These are phyloP conservation scores for Mesorhabditis spiculigera DNA, from an alignment of 2,888 invertebrate genomes.

Conservation along the genomic window DNA sequence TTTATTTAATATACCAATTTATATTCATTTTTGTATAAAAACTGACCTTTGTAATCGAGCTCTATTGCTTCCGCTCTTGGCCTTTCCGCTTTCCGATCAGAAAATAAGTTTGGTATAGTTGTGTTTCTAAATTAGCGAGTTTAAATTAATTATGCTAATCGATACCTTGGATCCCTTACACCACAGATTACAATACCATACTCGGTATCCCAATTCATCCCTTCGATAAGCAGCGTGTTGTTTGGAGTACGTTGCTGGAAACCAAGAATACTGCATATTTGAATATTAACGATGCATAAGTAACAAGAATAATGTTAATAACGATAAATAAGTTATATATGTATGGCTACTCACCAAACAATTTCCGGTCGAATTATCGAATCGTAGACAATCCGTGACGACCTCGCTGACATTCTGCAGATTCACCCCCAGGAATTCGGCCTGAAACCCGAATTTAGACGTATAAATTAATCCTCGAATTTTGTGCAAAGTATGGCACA, in stretches of 20 bases:
- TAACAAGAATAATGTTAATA: too few species aligned
- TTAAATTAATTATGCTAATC: too few species aligned
- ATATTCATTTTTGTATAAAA: neutral
- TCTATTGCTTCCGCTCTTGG: slow-evolving; percentile 18
- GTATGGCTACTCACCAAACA: slow-evolving; percentile 27
- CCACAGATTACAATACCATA: slow-evolving; percentile 54
- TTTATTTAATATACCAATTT: too few species aligned
- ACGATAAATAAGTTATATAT: neutral
- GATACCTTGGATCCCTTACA: slow-evolving; percentile 40
- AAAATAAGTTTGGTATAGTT: neutral
- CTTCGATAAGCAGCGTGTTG: slow-evolving; percentile 27
- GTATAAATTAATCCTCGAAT: slow-evolving; percentile 2
- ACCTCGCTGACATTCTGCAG: slow-evolving; percentile 38
- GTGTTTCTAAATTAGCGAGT: neutral
- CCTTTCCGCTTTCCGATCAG: neutral
- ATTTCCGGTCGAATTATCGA: slow-evolving; percentile 19
- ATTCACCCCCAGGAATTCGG: slow-evolving; percentile 44
- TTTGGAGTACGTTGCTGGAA: slow-evolving; percentile 9
- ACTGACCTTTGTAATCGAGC: neutral
- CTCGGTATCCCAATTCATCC: slow-evolving; percentile 33
- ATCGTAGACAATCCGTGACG: slow-evolving; percentile 31
- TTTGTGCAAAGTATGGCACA: neutral
- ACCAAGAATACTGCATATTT: neutral
- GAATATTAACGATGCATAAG: too few species aligned
- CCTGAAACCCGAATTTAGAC: slow-evolving; percentile 21